A percentile compares a stretch with the other conserved stretches of the same genome.
Conservation (phyloP, 2,888 invertebrate species). For the Heliconius ismenius region DNA sequence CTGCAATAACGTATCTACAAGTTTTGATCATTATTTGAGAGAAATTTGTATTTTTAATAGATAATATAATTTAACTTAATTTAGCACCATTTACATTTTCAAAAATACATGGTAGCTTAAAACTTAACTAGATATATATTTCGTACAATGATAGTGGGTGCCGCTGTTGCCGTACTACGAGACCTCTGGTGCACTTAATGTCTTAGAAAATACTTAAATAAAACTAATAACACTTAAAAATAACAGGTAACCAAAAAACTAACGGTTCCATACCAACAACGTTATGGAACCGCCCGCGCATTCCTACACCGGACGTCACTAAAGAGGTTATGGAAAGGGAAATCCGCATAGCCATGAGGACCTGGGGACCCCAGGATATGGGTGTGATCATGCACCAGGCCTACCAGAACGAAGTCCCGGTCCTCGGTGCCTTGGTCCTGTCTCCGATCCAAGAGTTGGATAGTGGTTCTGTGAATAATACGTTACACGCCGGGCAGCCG, state of each 20-base stretch:
- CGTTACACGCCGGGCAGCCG: slow-evolving; percentile 86
- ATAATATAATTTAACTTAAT: too few relatives aligned
- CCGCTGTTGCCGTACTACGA: too few relatives aligned
- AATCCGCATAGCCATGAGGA: slow-evolving; percentile 82
- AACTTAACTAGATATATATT: too few relatives aligned
- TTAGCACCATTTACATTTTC: too few relatives aligned
- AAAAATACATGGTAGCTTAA: too few relatives aligned
- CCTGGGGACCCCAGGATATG: slow-evolving; percentile 67
- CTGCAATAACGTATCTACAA: too few relatives aligned
- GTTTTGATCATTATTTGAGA: too few relatives aligned
- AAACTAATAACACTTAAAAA: not conserved
- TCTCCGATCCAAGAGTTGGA: slow-evolving; percentile 93
- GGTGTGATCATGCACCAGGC: slow-evolving; percentile 88
- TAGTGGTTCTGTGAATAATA: slow-evolving; percentile 87
- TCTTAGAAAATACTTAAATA: too few relatives aligned
- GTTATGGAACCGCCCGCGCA: slow-evolving; percentile 91
- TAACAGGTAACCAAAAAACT: slow-evolving; percentile 84
- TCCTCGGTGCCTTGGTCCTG: slow-evolving; percentile 88
- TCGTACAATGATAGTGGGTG: too few relatives aligned
- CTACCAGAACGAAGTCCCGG: slow-evolving; percentile 85
- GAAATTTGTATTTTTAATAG: too few relatives aligned
- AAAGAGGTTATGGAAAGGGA: slow-evolving; percentile 90
- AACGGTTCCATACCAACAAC: slow-evolving; percentile 86
- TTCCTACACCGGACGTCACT: slow-evolving; percentile 93
- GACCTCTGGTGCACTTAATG: too few relatives aligned